These are phyloP conservation scores for Rafetus swinhoei DNA, from an alignment of 2,113 vertebrate genomes.

Conservation along the genomic window DNA sequence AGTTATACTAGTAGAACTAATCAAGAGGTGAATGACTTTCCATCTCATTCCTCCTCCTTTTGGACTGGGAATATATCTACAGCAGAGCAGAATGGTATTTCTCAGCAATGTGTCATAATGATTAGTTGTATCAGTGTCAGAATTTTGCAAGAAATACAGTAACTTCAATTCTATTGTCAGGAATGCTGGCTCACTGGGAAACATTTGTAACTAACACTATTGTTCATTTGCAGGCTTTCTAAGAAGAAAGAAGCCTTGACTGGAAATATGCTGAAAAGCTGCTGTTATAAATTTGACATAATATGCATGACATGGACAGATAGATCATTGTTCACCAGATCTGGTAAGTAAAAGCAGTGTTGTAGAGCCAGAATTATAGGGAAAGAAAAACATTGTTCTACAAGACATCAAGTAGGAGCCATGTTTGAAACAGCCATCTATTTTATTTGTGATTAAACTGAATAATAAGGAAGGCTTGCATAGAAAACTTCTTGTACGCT, in stretches of 20 bases:
- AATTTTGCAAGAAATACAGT: constrained; percentile 66
- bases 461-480: constrained; percentile 59
- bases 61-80: constrained; percentile 53
- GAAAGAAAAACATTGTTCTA: constrained; percentile 62
- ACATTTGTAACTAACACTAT: constrained; percentile 78
- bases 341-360: constrained; percentile 54
- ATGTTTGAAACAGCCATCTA: constrained; percentile 51
- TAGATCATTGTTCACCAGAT: constrained; percentile 64
- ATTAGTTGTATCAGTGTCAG: constrained; percentile 64
- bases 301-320: constrained; percentile 66
- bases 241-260: constrained; percentile 69
- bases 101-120: constrained; percentile 65
- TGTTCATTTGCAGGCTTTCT: constrained; percentile 67
- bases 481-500: constrained; percentile 36
- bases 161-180: constrained; percentile 52
- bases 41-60: constrained; percentile 25
- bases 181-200: constrained; percentile 71
- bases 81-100: constrained; percentile 49
- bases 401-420: constrained; percentile 55
- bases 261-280: constrained; percentile 72
- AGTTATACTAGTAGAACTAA: constrained; percentile 43
- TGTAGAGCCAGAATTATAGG: constrained; percentile 60
- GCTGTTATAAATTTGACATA: constrained; percentile 75
- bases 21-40: constrained; percentile 56
- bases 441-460: constrained; percentile 58